Conservation (phyloP, 1,140 invertebrate genomes). For the Doryteuthis pealeii region DNA sequence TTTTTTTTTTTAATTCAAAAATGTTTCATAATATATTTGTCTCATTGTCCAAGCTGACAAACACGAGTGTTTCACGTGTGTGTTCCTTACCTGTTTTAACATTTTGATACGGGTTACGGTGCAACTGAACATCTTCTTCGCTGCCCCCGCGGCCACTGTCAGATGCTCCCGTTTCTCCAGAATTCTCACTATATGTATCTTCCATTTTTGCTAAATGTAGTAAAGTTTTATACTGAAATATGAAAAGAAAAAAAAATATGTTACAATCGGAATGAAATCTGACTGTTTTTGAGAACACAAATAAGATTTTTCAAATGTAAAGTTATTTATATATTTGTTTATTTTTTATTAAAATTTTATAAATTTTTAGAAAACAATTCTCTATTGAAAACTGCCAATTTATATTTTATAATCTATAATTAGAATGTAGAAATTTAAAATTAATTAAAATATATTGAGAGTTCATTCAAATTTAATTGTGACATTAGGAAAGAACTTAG, state of each 20-base stretch:
- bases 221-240: slow-evolving; percentile 5
- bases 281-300: no score
- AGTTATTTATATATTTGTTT: no score
- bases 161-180: slow-evolving; percentile 42
- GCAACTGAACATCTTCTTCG: slow-evolving; percentile 42
- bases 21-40: slow-evolving; percentile 1
- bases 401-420: no score
- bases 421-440: no score
- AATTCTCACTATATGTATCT: slow-evolving; percentile 47
- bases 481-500: no score
- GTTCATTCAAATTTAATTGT: no score
- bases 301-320: no score
- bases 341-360: no score
- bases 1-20: neutral
- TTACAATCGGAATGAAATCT: no score
- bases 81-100: neutral
- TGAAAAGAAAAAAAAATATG: neutral
- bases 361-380: no score
- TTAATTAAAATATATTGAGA: no score
- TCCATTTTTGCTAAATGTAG: slow-evolving; percentile 24
- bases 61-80: neutral
- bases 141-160: slow-evolving; percentile 48
- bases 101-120: slow-evolving; percentile 1
- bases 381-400: no score
- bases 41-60: neutral